Evolutionary conservation across 2,797 vertebrate species (phyloP).

Genomic region (Pseudochirops cupreus): DNA sequence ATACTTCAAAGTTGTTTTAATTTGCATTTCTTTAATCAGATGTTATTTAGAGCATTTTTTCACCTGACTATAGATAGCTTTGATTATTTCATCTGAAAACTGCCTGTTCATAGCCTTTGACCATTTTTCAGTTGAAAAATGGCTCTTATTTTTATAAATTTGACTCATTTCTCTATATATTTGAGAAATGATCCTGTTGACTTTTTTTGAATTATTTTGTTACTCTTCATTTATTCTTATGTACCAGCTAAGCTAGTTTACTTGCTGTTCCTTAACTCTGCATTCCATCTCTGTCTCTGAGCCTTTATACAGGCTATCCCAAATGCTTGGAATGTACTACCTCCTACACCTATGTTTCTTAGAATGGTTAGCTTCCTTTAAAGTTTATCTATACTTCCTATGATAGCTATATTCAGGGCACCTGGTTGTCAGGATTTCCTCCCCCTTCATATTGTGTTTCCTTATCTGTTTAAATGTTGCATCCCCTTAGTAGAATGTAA

Average conservation of each 20-base stretch:
- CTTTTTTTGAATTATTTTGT: neutral
- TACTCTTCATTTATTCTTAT: neutral
- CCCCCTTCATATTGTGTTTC: neutral
- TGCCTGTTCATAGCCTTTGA: no score
- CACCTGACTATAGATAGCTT: no score
- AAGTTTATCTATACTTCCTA: neutral
- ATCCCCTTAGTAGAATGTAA: neutral
- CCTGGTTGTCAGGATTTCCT: neutral
- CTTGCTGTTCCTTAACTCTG: neutral
- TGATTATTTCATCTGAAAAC: no score
- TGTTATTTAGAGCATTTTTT: no score
- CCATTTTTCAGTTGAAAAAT: no score
- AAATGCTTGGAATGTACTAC: neutral
- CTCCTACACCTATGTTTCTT: neutral
- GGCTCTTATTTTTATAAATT: neutral
- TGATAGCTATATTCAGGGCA: neutral
- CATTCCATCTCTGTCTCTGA: neutral
- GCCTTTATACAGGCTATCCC: neutral
- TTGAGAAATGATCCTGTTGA: neutral
- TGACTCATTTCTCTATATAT: neutral
- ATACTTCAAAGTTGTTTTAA: no score
- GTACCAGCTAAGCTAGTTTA: neutral
- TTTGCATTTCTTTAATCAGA: no score
- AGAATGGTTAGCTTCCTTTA: neutral
- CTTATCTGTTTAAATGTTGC: neutral